Conservation (phyloP, 2,888 invertebrate genomes). For the Isoperla grammatica region DNA sequence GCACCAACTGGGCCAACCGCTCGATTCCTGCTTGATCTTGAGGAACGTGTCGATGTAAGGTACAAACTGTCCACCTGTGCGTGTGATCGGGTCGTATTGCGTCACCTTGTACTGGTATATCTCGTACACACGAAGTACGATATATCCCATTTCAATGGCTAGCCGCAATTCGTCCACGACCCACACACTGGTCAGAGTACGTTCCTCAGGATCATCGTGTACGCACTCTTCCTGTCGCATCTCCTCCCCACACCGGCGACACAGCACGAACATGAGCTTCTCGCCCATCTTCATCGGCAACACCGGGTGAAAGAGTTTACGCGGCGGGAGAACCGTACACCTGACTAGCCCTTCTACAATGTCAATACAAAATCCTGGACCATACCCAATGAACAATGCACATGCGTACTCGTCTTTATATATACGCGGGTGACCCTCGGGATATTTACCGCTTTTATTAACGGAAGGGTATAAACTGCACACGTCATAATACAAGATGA, state of each 20-base stretch:
- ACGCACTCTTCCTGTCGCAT: conserved; percentile 29
- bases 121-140: conserved; percentile 34
- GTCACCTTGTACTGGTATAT: conserved; percentile 37
- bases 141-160: conserved; percentile 36
- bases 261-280: conserved; percentile 36
- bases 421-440: too few species aligned
- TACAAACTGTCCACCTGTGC: conserved; percentile 32
- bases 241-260: conserved; percentile 31
- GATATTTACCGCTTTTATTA: too few species aligned
- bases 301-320: conserved; percentile 36
- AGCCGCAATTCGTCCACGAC: conserved; percentile 36
- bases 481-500: too few species aligned
- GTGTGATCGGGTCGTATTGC: conserved; percentile 3
- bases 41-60: conserved; percentile 36
- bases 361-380: too few species aligned
- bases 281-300: conserved; percentile 34
- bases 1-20: conserved; percentile 32
- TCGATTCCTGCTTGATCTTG: conserved; percentile 35
- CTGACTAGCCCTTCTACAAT: too few species aligned
- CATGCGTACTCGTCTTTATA: too few species aligned
- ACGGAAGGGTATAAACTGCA: too few species aligned
- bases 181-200: conserved; percentile 36
- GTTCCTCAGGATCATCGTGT: conserved; percentile 25
- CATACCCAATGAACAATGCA: too few species aligned
- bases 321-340: conserved; percentile 2